Conservation (phyloP, 1,140 invertebrate species). For the Saccostrea echinata region DNA sequence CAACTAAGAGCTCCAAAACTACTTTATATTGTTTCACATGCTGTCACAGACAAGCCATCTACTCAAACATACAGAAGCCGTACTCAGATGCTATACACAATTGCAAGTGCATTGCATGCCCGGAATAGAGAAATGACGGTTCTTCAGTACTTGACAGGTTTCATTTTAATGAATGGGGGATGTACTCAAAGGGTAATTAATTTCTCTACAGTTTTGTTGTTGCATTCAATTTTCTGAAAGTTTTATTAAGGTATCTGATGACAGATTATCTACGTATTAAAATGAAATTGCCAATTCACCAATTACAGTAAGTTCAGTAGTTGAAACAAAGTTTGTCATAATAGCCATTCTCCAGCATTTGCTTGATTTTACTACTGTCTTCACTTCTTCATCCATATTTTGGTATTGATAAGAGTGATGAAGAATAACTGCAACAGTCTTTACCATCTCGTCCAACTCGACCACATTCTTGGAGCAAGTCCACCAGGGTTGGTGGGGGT, state of each 20-base stretch:
- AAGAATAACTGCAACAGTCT: no score
- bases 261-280: neutral
- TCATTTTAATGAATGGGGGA: conserved; percentile 46
- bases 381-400: no score
- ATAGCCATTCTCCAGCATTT: no score
- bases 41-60: neutral
- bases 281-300: neutral
- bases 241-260: neutral
- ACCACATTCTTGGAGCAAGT: no score
- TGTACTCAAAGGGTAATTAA: conserved; percentile 42
- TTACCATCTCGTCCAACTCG: no score
- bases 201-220: neutral
- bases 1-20: conserved; percentile 42
- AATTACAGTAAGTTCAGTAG: no score
- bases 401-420: no score
- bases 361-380: no score
- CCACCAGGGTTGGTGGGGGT: no score
- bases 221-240: neutral
- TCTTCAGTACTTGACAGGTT: conserved; percentile 24
- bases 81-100: conserved; percentile 5
- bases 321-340: no score
- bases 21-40: conserved; percentile 30
- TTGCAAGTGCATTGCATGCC: conserved; percentile 38
- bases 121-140: conserved; percentile 22
- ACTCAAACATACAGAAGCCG: neutral